These are phyloP conservation scores for Asarcornis scutulata DNA, from an alignment of 2,113 vertebrate species.

Conservation along the genomic window DNA sequence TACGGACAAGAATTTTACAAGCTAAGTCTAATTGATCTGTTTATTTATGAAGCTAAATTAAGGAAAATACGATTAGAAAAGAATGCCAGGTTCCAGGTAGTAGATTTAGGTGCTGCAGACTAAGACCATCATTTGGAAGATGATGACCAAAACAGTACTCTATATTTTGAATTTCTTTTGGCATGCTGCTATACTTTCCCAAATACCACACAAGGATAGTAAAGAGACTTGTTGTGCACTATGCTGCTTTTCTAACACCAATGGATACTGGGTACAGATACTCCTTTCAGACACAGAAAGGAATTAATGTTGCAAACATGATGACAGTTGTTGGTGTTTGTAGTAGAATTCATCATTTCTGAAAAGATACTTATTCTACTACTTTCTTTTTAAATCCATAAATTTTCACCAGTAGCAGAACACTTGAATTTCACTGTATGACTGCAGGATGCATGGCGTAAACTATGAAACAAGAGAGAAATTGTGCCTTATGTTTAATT, in stretches of 20 bases:
- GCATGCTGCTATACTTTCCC: background rate
- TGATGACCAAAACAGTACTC: background rate
- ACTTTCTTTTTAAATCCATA: slow-evolving; percentile 25
- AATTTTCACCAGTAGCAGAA: background rate
- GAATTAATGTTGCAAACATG: slow-evolving; percentile 9
- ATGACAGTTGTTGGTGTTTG: background rate
- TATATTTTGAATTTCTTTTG: background rate
- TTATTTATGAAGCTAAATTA: background rate
- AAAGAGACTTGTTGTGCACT: background rate
- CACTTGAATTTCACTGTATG: background rate
- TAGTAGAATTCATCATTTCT: background rate
- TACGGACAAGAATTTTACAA: background rate
- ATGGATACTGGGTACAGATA: background rate
- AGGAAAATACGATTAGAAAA: background rate
- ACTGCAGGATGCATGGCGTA: background rate
- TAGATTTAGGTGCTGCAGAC: background rate
- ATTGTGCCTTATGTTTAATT: background rate
- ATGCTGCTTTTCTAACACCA: background rate
- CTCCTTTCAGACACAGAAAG: background rate
- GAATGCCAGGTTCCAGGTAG: background rate
- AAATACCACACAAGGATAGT: background rate
- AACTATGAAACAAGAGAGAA: background rate
- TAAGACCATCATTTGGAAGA: background rate
- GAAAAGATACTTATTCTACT: slow-evolving; percentile 30
- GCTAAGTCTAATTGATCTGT: background rate